Evolutionary conservation across 92 coral and sea anemone species (phyloP), one percentile per base, ranked within the genome.

Genomic region (Heteractis magnifica): DNA sequence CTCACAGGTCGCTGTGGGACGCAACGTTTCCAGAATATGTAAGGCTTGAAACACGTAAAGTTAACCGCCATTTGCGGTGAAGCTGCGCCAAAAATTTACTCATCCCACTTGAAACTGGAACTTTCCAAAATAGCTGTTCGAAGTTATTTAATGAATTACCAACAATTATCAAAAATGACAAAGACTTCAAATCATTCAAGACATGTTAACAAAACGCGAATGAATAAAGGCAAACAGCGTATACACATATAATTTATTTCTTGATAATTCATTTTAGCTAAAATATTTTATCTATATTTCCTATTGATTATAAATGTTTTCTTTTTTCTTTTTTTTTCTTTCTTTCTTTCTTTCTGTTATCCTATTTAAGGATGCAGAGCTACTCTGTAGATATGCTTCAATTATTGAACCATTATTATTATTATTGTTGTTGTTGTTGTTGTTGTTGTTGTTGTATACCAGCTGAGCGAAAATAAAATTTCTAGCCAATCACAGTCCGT

Each of bases 101-200:
- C 20, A 72, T 72, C 9, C 86, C 86, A 18, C 70, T 72, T 18
- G 79, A 82, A 82, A 82, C 79, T 44, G 86, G 79, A 71, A 82
- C 86, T 41, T 71, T 82, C 76, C 79, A 72, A 71, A 79, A 82
- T 71, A 51, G 65, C 65, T 71, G 58, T 9, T 49, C 79, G 2
- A 82, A 82, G 60, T 3, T 52, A 3, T 82, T 82, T 72, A 71
- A 71, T 82, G 20, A 72, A 15, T 71, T 82, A 71, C 86, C 76
- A 18, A 53, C 71, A 21, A 11, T 49, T 52, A 49, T 82, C n/a
- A 82, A 71, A 82, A 82, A 82, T 71, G 79, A 82, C 15, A 70
- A 16, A 26, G 60, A 82, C 58, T 34, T 70, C 34, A 15, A 74
- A 8, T 58, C 73, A 52, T 74, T 79, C 72, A 6, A 18, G 19